Conservation (phyloP, 2,888 invertebrate species). For the Nomada hirtipes region DNA sequence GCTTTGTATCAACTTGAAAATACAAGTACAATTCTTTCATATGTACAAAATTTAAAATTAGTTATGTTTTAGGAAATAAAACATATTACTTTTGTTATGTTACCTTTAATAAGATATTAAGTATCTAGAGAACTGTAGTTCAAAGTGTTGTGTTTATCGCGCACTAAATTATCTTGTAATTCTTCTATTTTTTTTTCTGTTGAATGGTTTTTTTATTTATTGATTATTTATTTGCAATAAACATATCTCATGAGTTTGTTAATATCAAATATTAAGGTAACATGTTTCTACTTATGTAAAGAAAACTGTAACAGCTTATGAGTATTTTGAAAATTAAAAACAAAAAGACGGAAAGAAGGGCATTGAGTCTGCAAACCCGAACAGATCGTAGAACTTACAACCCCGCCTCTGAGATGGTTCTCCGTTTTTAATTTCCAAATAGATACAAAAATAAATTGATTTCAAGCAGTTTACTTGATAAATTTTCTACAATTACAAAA, state of each 20-base stretch:
- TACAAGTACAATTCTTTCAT: constrained; percentile 31
- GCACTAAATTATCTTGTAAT: not conserved
- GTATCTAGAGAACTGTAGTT: constrained; percentile 23
- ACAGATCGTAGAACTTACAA: constrained; percentile 26
- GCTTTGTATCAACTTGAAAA: constrained; percentile 29
- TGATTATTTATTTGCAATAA: constrained; percentile 26
- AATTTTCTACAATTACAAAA: constrained; percentile 31
- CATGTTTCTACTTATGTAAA: constrained; percentile 1
- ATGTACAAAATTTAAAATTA: constrained; percentile 15
- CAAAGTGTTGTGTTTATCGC: not conserved
- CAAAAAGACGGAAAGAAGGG: not conserved
- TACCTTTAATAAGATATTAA: constrained; percentile 10
- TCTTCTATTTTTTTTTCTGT: constrained; percentile 1
- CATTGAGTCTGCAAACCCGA: constrained; percentile 12
- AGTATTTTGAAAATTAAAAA: constrained; percentile 13
- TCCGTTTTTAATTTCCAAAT: constrained; percentile 43
- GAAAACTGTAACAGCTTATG: not conserved
- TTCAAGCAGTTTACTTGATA: too few species aligned
- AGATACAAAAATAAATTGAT: not conserved
- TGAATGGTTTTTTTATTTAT: constrained; percentile 10
- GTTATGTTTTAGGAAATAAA: constrained; percentile 5
- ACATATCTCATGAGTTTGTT: constrained; percentile 55
- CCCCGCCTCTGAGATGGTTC: constrained; percentile 50
- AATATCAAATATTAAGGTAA: constrained; percentile 32
- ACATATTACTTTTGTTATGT: constrained; percentile 2